phyloP scores from a whole-genome alignment of 2,797 vertebrate genomes.

The Rhinatrema bivittatum region DNA sequence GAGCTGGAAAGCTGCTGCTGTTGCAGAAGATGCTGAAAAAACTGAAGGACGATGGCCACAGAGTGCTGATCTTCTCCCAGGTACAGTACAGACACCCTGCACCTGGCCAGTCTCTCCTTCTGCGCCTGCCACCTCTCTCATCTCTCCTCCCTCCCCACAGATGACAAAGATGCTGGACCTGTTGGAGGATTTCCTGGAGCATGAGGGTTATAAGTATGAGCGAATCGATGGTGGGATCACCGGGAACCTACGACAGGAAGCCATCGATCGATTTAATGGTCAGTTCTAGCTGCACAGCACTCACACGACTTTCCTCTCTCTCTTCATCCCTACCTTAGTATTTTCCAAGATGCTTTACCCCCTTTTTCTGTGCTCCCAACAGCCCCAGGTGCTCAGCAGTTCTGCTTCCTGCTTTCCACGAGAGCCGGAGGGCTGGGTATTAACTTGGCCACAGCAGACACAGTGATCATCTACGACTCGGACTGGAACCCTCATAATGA shows the following conservation, averaged over 20 bases:
- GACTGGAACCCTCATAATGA: slow-evolving; percentile 99
- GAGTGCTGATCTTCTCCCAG: slow-evolving; percentile 97
- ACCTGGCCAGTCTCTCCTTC: neutral
- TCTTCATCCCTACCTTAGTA: neutral
- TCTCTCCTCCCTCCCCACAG: slow-evolving; percentile 33
- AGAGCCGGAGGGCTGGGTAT: slow-evolving; percentile 95
- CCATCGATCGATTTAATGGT: slow-evolving; percentile 96
- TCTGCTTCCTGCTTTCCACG: slow-evolving; percentile 95
- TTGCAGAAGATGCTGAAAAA: slow-evolving; percentile 94
- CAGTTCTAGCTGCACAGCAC: slow-evolving; percentile 26
- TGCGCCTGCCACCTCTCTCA: neutral
- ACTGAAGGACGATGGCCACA: slow-evolving; percentile 90
- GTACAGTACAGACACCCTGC: slow-evolving; percentile 34
- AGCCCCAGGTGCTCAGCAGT: slow-evolving; percentile 96
- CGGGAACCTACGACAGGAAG: slow-evolving; percentile 93
- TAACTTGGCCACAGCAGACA: slow-evolving; percentile 95
- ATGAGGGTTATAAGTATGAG: slow-evolving; percentile 96
- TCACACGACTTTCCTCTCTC: too few species aligned
- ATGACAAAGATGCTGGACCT: slow-evolving; percentile 98
- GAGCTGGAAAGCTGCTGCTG: slow-evolving; percentile 86
- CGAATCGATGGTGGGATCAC: slow-evolving; percentile 95
- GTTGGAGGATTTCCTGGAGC: slow-evolving; percentile 92
- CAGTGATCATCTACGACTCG: slow-evolving; percentile 95
- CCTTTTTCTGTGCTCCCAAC: too few species aligned
- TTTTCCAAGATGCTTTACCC: too few species aligned